These are phyloP conservation scores for Harpalus rufipes DNA, from an alignment of 2,888 invertebrate species.

Conservation along the genomic window DNA sequence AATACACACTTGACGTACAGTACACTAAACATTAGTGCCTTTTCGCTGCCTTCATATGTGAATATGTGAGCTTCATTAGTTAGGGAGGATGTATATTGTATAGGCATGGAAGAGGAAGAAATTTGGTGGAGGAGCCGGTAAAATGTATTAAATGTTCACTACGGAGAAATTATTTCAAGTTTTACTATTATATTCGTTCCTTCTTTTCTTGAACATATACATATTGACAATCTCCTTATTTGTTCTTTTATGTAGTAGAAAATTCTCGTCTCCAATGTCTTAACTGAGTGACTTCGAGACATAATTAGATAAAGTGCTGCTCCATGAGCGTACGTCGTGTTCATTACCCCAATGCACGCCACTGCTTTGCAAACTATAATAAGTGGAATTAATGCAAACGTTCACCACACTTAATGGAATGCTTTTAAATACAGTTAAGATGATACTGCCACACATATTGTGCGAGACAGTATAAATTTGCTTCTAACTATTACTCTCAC, in stretches of 20 bases:
- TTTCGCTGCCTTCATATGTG: neutral
- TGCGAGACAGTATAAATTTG: no score
- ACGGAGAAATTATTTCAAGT: no score
- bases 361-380: slow-evolving; percentile 62
- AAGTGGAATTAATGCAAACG: slow-evolving; percentile 64
- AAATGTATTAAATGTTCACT: no score
- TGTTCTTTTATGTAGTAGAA: neutral
- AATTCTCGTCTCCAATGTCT: neutral
- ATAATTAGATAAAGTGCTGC: neutral
- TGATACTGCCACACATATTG: slow-evolving; percentile 23
- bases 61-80: neutral
- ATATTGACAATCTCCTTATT: no score
- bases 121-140: neutral
- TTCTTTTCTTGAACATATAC: no score
- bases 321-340: slow-evolving; percentile 1
- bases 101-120: neutral
- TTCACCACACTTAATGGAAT: slow-evolving; percentile 62
- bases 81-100: neutral
- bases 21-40: slow-evolving; percentile 5
- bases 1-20: neutral
- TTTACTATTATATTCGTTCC: no score
- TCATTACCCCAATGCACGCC: neutral
- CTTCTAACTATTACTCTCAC: no score
- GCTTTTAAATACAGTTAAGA: slow-evolving; percentile 63
- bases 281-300: neutral